Conservation (phyloP, 2,888 invertebrate species). For the Patella pellucida region DNA sequence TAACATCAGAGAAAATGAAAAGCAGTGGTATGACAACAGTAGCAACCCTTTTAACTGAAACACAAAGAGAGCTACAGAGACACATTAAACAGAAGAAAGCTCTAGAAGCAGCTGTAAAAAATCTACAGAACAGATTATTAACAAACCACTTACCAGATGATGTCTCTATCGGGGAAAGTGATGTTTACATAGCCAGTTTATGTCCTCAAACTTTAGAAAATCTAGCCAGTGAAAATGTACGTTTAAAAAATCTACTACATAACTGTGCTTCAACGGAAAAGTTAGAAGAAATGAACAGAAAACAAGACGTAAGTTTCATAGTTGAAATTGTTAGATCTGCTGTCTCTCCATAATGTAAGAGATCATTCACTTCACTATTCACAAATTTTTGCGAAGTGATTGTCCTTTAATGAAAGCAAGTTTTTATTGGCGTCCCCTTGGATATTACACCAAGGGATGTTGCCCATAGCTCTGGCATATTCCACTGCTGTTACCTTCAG, state of each 20-base stretch:
- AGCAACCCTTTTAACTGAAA: conserved; percentile 53
- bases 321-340: too few relatives aligned
- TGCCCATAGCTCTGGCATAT: too few relatives aligned
- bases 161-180: conserved; percentile 51
- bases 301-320: conserved; percentile 42
- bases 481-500: too few relatives aligned
- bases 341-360: too few relatives aligned
- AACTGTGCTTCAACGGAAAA: conserved; percentile 33
- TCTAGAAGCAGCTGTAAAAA: conserved; percentile 50
- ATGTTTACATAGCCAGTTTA: conserved; percentile 54
- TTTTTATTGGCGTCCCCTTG: too few relatives aligned
- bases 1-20: conserved; percentile 48
- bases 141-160: conserved; percentile 47
- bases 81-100: conserved; percentile 47
- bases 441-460: too few relatives aligned
- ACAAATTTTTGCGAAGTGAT: too few relatives aligned
- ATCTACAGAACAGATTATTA: conserved; percentile 54
- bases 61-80: conserved; percentile 47
- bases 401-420: too few relatives aligned
- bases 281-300: conserved; percentile 44
- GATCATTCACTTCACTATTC: too few relatives aligned
- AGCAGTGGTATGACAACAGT: conserved; percentile 59
- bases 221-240: conserved; percentile 55
- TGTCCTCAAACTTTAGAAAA: conserved; percentile 58
- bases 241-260: conserved; percentile 47